Conservation (phyloP, 2,888 invertebrate genomes). For the Microctonus brassicae region DNA sequence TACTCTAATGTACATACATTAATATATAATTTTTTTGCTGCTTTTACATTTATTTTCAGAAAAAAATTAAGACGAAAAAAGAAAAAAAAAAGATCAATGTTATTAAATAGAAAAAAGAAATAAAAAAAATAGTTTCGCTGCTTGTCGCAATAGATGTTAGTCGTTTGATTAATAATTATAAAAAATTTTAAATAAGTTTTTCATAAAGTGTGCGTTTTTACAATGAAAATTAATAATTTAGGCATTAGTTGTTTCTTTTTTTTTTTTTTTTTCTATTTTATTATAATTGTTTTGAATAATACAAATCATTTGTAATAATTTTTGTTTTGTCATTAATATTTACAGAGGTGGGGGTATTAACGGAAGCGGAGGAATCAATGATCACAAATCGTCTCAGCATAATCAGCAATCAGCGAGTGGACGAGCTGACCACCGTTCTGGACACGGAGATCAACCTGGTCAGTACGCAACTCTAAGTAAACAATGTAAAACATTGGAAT, state of each 20-base stretch:
- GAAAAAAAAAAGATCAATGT: background rate
- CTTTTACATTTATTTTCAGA: constrained; percentile 23
- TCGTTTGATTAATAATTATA: constrained; percentile 11
- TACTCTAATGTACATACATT: background rate
- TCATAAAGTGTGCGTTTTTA: constrained; percentile 10
- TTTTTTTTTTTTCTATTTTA: background rate
- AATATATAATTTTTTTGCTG: constrained; percentile 7
- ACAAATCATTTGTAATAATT: constrained; percentile 64
- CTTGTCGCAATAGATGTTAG: constrained; percentile 31
- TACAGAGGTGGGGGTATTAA: constrained; percentile 70
- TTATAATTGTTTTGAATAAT: constrained; percentile 6
- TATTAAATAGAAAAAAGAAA: constrained; percentile 8
- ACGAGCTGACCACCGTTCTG: constrained; percentile 69
- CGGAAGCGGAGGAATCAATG: constrained; percentile 65
- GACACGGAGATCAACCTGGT: constrained; percentile 71
- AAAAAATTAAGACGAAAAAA: constrained; percentile 4
- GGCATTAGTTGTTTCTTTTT: background rate
- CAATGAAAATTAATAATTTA: background rate
- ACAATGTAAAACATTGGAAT: constrained; percentile 95
- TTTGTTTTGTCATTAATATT: constrained; percentile 54
- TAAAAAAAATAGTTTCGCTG: constrained; percentile 31
- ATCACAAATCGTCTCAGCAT: constrained; percentile 70
- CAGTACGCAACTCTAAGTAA: constrained; percentile 96
- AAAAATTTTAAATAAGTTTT: background rate
- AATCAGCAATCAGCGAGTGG: constrained; percentile 72